phyloP scores from a whole-genome alignment of 2,113 vertebrate genomes.

The Datnioides undecimradiatus region DNA sequence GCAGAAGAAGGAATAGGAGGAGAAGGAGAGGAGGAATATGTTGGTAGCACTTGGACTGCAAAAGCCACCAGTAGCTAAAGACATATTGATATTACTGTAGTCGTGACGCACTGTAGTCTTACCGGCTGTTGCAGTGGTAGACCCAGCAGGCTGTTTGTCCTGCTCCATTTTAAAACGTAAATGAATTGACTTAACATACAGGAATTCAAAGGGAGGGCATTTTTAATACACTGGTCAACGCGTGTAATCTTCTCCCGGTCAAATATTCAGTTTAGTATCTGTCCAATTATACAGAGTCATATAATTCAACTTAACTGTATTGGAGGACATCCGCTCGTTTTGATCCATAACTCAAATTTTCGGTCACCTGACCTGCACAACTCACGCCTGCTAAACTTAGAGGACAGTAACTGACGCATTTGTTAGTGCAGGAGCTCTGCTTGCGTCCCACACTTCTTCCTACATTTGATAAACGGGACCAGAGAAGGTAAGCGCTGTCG shows the following conservation, averaged over 20 bases:
- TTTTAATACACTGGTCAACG: not conserved
- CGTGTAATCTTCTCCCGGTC: not conserved
- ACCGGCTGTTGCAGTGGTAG: not conserved
- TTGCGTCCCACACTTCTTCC: not conserved
- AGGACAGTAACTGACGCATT: not conserved
- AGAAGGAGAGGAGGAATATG: no score
- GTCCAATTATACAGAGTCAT: not conserved
- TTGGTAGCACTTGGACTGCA: no score
- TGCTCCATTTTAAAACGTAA: not conserved
- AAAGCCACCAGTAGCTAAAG: no score
- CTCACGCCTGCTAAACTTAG: not conserved
- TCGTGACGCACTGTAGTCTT: not conserved
- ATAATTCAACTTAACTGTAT: not conserved
- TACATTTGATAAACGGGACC: not conserved
- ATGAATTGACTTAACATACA: not conserved
- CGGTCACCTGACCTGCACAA: conserved; percentile 11
- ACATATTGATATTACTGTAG: not conserved
- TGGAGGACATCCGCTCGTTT: conserved; percentile 4
- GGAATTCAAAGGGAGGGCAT: not conserved
- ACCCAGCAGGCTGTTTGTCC: not conserved
- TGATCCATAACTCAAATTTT: not conserved
- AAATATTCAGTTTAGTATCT: no score
- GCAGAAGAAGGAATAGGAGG: no score
- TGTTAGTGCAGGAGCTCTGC: no score
- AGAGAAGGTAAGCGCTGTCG: not conserved